Percentiles rank a stretch among this genome's conserved stretches.
Evolutionary conservation across 2,888 invertebrate genomes (phyloP).

Genomic region (Clistopyga incitator): DNA sequence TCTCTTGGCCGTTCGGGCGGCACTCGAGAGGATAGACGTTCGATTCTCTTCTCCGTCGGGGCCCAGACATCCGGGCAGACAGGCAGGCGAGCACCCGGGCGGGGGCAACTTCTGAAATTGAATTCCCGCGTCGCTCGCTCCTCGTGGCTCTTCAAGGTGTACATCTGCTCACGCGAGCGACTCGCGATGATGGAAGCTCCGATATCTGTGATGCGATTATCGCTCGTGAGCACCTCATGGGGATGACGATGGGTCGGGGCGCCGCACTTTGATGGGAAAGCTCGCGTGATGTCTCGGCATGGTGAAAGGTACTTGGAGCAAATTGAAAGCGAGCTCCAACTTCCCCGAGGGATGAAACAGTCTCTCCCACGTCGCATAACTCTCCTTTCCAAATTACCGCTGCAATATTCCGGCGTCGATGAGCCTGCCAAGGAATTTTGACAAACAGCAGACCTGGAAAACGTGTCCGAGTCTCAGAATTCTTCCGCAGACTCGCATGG

Average conservation of each 20-base stretch:
- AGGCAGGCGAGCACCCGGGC: background rate
- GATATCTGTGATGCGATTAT: conserved; percentile 66
- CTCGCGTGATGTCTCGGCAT: conserved; percentile 9
- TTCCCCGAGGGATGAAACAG: background rate
- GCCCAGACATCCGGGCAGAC: conserved; percentile 18
- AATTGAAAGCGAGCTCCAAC: background rate
- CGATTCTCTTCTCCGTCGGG: conserved; percentile 55
- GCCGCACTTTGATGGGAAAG: conserved; percentile 52
- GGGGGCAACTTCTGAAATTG: conserved; percentile 64
- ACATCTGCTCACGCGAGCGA: conserved; percentile 38
- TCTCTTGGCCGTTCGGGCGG: conserved; percentile 21
- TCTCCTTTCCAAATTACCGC: background rate
- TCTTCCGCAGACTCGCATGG: too few relatives aligned
- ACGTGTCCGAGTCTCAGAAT: too few relatives aligned
- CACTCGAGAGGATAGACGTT: conserved; percentile 56
- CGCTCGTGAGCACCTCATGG: conserved; percentile 34
- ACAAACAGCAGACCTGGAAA: too few relatives aligned
- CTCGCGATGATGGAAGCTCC: conserved; percentile 59
- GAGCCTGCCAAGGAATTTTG: background rate
- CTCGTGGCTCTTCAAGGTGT: conserved; percentile 27
- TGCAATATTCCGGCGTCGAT: background rate
- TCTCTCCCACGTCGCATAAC: conserved; percentile 5
- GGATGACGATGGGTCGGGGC: background rate
- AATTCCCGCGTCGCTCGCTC: conserved; percentile 54
- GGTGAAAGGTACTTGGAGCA: background rate